Evolutionary conservation across 2,113 vertebrate genomes (phyloP).

Genomic region (Lucifuga dentata): DNA sequence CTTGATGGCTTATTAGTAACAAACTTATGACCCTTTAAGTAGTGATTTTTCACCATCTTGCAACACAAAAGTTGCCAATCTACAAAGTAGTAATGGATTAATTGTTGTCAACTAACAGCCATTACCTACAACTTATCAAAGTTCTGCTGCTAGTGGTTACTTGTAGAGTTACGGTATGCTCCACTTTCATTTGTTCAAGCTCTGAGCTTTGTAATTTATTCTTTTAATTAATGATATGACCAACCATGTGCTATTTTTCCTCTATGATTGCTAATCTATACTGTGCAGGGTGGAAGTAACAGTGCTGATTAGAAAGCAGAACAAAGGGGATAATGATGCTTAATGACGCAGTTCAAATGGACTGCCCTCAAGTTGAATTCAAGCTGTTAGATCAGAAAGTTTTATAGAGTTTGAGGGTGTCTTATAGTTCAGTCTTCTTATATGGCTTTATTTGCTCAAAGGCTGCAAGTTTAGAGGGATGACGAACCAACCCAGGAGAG

Average conservation of each 20-base stretch:
- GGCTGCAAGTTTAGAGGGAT: slow-evolving; percentile 78
- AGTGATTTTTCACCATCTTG: too few species aligned
- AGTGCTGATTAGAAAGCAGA: slow-evolving; percentile 53
- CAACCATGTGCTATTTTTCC: slow-evolving; percentile 14
- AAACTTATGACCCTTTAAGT: too few species aligned
- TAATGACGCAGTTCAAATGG: slow-evolving; percentile 66
- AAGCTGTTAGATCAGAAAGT: slow-evolving; percentile 70
- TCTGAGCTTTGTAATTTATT: neutral
- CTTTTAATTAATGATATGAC: slow-evolving; percentile 19
- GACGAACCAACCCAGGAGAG: slow-evolving; percentile 71
- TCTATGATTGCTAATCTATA: slow-evolving; percentile 21
- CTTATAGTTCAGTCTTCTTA: slow-evolving; percentile 77
- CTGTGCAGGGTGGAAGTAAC: slow-evolving; percentile 20
- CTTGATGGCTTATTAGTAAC: too few species aligned
- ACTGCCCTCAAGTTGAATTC: slow-evolving; percentile 67
- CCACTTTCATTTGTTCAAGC: neutral
- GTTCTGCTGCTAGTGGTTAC: neutral
- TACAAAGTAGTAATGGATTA: too few species aligned
- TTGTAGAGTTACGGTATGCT: neutral
- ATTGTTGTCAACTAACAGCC: too few species aligned
- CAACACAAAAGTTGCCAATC: too few species aligned
- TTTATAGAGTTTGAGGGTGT: slow-evolving; percentile 73
- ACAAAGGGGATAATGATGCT: slow-evolving; percentile 49
- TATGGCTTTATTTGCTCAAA: slow-evolving; percentile 81
- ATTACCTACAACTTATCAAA: too few species aligned